Base-by-base conservation (phyloP, 2,888 invertebrate species). In the Flexamia atlantica region DNA sequence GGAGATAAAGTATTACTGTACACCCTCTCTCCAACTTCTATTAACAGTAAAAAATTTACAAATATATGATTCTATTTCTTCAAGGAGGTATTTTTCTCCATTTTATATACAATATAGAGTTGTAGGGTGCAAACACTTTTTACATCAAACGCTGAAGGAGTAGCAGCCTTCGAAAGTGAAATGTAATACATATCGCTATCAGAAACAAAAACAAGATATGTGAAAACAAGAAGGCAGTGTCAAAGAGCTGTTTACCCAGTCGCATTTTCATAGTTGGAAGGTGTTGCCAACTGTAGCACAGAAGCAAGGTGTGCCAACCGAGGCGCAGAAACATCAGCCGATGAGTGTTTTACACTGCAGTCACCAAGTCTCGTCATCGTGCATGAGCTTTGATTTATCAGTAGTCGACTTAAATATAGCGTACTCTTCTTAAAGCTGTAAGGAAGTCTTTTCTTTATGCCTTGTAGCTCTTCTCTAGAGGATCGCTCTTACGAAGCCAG, bases 121-220 rank as follows among this genome's bases (percentile, higher is more conserved):
- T n/a, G n/a, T n/a, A n/a, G n/a, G n/a, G 36, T 36, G 9, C 4
- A 36, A 36, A 36, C 36, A 36, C 46, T 53, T 53, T 53, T 53
- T 23, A 7, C 53, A 53, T 17, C 25, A 64, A 28, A 64, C 64
- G 23, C 23, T 57, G 28, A 64, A 64, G 64, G 64, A 28, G n/a
- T 30, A 64, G 30, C 64, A 28, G 14, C 28, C 57, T 46, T 46
- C 3, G 30, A 64, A 64, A 64, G 64, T 64, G 64, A 64, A 14
- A 28, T 30, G 28, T 17, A 64, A 64, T 64, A 28, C 64, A 30
- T 64, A 64, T 64, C 28, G 28, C 17, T 7, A 30, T 14, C 64
- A 64, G 64, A 64, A 64, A 64, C 64, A 64, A 64, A 64, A 64
- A 64, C 64, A 20, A n/a, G 53, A 53, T 28, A 57, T 28, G 64